These are phyloP conservation scores for Urosaurus nigricauda DNA, from an alignment of 2,797 vertebrate genomes.

Conservation along the genomic window DNA sequence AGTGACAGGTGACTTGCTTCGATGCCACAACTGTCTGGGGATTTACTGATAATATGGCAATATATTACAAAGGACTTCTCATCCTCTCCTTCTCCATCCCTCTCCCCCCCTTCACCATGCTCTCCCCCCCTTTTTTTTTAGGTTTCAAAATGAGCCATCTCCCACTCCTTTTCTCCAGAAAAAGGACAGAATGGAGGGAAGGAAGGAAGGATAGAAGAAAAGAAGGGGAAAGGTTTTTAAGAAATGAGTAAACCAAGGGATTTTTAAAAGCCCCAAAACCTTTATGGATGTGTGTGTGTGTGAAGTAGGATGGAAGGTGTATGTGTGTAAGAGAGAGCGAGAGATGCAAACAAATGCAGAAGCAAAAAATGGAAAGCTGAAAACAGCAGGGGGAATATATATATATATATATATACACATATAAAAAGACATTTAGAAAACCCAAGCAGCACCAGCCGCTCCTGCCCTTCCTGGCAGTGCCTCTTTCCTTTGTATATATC, in stretches of 20 bases:
- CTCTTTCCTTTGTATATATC: constrained; percentile 53
- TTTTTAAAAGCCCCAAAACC: constrained; percentile 3
- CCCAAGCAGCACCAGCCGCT: constrained; percentile 13
- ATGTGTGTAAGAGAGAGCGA: constrained; percentile 57
- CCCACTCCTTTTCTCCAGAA: constrained; percentile 70
- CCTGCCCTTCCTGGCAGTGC: constrained; percentile 42
- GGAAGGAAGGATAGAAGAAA: constrained; percentile 40
- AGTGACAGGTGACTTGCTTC: constrained; percentile 89
- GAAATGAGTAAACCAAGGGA: constrained; percentile 59
- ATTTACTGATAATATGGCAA: constrained; percentile 89
- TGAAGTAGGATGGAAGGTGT: constrained; percentile 69
- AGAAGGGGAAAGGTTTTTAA: constrained; percentile 20
- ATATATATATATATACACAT: neutral
- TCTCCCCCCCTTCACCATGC: neutral
- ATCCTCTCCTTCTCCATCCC: constrained; percentile 72
- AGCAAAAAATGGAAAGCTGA: constrained; percentile 50
- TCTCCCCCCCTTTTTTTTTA: constrained; percentile 64
- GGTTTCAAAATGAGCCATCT: constrained; percentile 84
- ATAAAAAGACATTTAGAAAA: constrained; percentile 44
- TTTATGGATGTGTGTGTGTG: constrained; percentile 44
- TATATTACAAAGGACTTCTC: constrained; percentile 88
- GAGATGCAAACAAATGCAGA: constrained; percentile 48
- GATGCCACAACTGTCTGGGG: constrained; percentile 88
- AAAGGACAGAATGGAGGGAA: neutral
- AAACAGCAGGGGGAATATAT: constrained; percentile 40